phyloP scores from a whole-genome alignment of 2,113 vertebrate species.

The Perognathus longimembris region DNA sequence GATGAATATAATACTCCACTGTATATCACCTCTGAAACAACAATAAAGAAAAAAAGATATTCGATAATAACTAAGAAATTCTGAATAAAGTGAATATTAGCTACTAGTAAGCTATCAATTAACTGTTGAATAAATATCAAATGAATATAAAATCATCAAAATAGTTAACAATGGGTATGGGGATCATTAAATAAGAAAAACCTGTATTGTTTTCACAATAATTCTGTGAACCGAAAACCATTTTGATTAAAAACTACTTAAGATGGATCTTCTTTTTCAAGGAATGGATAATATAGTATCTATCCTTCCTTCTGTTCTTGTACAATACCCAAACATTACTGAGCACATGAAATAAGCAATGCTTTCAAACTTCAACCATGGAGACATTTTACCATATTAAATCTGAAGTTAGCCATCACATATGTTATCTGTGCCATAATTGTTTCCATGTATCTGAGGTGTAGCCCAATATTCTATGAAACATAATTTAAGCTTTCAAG shows the following conservation, averaged over 20 bases:
- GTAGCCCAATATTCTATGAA: neutral
- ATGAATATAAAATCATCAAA: neutral
- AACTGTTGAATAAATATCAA: neutral
- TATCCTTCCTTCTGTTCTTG: neutral
- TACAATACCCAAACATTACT: neutral
- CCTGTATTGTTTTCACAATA: neutral
- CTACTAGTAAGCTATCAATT: constrained; percentile 2
- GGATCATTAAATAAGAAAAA: neutral
- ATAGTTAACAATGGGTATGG: neutral
- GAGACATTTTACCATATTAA: constrained; percentile 46
- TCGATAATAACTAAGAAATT: neutral
- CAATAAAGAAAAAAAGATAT: neutral
- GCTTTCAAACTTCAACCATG: constrained; percentile 20
- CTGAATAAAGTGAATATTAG: neutral
- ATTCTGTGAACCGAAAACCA: neutral
- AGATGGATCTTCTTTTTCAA: neutral
- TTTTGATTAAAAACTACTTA: neutral
- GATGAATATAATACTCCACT: too few relatives aligned
- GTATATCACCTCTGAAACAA: neutral
- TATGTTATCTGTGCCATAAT: constrained; percentile 10
- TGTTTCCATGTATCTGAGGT: neutral
- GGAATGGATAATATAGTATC: neutral
- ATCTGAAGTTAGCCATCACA: constrained; percentile 12
- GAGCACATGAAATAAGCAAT: neutral
- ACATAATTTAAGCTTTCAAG: constrained; percentile 50